These are phyloP conservation scores for Alentia gelatinosa DNA, from an alignment of 2,888 invertebrate species.

Conservation along the genomic window DNA sequence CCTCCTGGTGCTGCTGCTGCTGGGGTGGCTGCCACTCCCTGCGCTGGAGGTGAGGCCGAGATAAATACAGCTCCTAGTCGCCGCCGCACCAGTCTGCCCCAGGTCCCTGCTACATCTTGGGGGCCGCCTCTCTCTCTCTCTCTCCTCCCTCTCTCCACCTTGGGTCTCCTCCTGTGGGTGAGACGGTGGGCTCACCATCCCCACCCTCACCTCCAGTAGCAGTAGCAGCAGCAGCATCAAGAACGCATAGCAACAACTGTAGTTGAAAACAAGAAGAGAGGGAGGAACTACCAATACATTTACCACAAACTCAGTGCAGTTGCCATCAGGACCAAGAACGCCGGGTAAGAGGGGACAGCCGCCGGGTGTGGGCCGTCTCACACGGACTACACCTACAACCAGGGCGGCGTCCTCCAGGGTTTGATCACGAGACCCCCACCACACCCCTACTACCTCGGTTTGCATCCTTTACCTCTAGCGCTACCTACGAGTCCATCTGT, in stretches of 20 bases:
- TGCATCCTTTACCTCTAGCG: too few relatives aligned
- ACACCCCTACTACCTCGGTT: not conserved
- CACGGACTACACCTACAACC: too few relatives aligned
- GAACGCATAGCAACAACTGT: not conserved
- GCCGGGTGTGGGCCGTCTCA: too few relatives aligned
- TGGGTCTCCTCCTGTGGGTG: not conserved
- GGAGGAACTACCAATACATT: too few relatives aligned
- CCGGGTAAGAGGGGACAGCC: too few relatives aligned
- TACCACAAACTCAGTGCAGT: too few relatives aligned
- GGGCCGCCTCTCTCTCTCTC: constrained; percentile 46
- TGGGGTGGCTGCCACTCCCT: not conserved
- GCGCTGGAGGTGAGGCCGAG: not conserved
- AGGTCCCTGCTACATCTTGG: constrained; percentile 36
- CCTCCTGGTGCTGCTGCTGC: not conserved
- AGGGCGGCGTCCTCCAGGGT: not conserved
- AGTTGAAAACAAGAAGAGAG: not conserved
- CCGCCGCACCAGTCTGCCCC: constrained; percentile 33
- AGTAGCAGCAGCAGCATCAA: not conserved
- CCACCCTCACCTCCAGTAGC: not conserved
- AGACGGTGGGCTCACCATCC: not conserved
- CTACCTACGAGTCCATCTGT: too few relatives aligned
- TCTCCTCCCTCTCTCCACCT: not conserved
- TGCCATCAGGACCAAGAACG: too few relatives aligned
- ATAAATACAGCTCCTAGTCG: constrained; percentile 20
- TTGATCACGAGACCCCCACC: not conserved